Percentiles rank a stretch among this genome's conserved stretches.
Conservation (phyloP, 2,113 vertebrate species). For the Aix galericulata region DNA sequence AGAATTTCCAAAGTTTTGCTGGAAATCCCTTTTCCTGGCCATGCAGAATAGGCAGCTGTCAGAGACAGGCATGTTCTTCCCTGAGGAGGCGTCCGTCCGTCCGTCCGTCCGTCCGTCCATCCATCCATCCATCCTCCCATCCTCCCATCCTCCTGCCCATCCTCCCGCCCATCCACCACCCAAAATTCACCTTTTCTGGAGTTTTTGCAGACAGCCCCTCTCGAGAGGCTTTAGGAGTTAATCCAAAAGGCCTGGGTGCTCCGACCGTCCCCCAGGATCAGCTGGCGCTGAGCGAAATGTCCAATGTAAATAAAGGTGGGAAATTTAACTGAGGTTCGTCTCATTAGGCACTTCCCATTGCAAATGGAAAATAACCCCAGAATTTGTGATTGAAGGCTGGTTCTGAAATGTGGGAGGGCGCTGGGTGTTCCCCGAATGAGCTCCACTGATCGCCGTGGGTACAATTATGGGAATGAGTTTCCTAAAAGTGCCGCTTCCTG, state of each 20-base stretch:
- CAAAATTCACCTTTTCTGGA: too few species aligned
- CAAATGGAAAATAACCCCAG: background rate
- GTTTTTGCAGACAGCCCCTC: background rate
- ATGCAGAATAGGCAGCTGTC: fast-evolving
- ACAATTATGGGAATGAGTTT: background rate
- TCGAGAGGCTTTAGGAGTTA: background rate
- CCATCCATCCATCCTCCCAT: background rate
- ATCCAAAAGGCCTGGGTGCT: fast-evolving
- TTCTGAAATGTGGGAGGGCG: fast-evolving
- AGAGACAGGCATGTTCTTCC: background rate
- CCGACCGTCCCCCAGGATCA: fast-evolving
- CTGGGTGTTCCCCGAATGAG: background rate
- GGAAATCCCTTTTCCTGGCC: background rate
- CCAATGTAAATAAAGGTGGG: fast-evolving
- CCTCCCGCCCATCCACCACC: background rate
- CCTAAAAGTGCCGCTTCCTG: fast-evolving
- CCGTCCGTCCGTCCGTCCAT: background rate
- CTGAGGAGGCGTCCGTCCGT: background rate
- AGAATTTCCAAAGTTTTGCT: background rate
- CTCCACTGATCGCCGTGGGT: fast-evolving
- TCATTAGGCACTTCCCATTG: fast-evolving
- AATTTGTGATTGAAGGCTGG: background rate
- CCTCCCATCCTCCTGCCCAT: too few species aligned
- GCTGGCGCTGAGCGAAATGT: fast-evolving
- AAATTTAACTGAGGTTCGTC: fast-evolving